Evolutionary conservation across 2,888 invertebrate genomes (phyloP).

Genomic region (Hanleya hanleyi): DNA sequence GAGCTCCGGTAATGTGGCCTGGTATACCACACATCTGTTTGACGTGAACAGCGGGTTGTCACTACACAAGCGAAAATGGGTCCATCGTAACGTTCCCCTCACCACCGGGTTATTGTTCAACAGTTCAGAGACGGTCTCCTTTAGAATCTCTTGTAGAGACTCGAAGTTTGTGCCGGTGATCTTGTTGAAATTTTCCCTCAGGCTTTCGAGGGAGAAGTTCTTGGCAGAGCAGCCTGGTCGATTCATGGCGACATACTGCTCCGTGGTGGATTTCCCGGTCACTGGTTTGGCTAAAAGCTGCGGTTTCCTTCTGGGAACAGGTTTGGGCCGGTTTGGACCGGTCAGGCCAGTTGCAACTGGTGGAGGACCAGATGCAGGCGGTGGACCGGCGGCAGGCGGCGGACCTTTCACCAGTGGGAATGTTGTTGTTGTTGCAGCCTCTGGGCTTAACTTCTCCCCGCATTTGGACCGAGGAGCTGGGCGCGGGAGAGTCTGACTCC

Average conservation of each 20-base stretch:
- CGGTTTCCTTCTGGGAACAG: conserved; percentile 55
- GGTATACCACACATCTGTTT: conserved; percentile 61
- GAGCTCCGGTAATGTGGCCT: conserved; percentile 46
- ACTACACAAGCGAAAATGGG: conserved; percentile 57
- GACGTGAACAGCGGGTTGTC: conserved; percentile 62
- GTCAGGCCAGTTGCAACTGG: conserved; percentile 51
- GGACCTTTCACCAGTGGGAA: conserved; percentile 42
- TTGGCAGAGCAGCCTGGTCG: conserved; percentile 53
- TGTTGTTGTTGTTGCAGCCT: conserved; percentile 31
- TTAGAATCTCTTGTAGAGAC: conserved; percentile 58
- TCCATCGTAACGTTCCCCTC: conserved; percentile 38
- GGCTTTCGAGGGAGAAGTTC: conserved; percentile 52
- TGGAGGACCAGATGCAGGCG: too few species aligned
- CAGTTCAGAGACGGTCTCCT: conserved; percentile 50
- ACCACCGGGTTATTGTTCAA: neutral
- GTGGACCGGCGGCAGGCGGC: conserved; percentile 47
- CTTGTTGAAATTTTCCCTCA: conserved; percentile 54
- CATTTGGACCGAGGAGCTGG: conserved; percentile 12
- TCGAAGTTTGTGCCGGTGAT: conserved; percentile 57
- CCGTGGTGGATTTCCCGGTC: conserved; percentile 31
- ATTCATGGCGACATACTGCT: conserved; percentile 68
- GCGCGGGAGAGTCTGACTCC: conserved; percentile 6
- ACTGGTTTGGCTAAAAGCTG: conserved; percentile 39
- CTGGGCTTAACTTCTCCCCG: conserved; percentile 27
- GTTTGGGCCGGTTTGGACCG: conserved; percentile 52